Evolutionary conservation across 2,888 invertebrate genomes (phyloP).

Genomic region (Lagria hirta): DNA sequence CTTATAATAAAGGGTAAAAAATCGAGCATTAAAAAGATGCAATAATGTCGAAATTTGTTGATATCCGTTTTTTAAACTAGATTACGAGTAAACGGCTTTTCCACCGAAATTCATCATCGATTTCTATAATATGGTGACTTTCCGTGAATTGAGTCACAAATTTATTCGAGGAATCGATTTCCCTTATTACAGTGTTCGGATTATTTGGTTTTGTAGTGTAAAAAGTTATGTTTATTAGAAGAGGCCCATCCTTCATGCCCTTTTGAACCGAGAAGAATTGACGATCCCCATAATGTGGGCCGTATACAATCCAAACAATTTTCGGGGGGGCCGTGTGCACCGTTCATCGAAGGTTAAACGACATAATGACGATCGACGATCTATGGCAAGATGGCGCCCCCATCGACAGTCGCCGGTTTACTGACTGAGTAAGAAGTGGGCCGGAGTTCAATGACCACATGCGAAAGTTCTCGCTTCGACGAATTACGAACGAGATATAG

Average conservation of each 20-base stretch:
- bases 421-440: conserved; percentile 52
- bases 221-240: no score
- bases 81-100: no score
- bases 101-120: no score
- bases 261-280: conserved; percentile 3
- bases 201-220: no score
- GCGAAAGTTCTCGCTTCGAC: conserved; percentile 45
- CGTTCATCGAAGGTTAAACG: conserved; percentile 29
- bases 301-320: conserved; percentile 16
- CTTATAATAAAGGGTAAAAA: no score
- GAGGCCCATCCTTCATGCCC: neutral
- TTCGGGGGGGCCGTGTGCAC: conserved; percentile 24
- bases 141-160: no score
- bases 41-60: no score
- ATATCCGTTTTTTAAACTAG: no score
- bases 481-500: conserved; percentile 34
- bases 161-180: no score
- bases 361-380: conserved; percentile 23
- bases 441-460: conserved; percentile 47
- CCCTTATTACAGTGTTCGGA: no score
- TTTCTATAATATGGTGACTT: no score
- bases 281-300: conserved; percentile 6
- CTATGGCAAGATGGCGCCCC: conserved; percentile 48
- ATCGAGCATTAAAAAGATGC: no score
- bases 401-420: conserved; percentile 42